Evolutionary conservation across 2,888 invertebrate species (phyloP).

Genomic region (Cerastis leucographa): DNA sequence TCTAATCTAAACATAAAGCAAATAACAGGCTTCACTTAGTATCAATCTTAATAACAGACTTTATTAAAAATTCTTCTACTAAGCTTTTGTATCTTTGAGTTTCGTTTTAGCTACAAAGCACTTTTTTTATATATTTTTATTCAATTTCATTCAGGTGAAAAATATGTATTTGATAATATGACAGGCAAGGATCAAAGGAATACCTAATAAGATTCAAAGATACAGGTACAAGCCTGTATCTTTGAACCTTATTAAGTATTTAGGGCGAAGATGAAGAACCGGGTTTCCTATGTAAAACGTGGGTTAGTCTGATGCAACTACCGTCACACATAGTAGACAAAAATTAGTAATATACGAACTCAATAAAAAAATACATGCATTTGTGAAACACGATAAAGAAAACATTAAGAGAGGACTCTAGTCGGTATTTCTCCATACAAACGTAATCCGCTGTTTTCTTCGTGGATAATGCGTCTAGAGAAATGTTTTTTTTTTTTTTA

Average conservation of each 20-base stretch:
- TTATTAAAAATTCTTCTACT: neutral
- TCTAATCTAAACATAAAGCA: constrained; percentile 20
- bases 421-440: no score
- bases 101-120: neutral
- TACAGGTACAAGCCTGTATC: no score
- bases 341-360: no score
- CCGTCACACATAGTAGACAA: neutral
- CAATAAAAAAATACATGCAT: no score
- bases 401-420: no score
- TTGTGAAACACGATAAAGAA: no score
- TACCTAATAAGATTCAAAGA: neutral
- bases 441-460: no score
- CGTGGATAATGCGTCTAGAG: no score
- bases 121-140: neutral
- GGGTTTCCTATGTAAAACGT: neutral
- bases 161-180: constrained; percentile 1
- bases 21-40: constrained; percentile 3
- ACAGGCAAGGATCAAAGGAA: constrained; percentile 6
- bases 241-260: no score
- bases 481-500: no score
- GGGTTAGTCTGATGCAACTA: neutral
- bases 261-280: no score
- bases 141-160: neutral
- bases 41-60: constrained; percentile 16
- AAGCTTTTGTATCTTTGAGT: neutral